phyloP scores from a whole-genome alignment of 1,140 invertebrate genomes.

The Glossosoma conforme region DNA sequence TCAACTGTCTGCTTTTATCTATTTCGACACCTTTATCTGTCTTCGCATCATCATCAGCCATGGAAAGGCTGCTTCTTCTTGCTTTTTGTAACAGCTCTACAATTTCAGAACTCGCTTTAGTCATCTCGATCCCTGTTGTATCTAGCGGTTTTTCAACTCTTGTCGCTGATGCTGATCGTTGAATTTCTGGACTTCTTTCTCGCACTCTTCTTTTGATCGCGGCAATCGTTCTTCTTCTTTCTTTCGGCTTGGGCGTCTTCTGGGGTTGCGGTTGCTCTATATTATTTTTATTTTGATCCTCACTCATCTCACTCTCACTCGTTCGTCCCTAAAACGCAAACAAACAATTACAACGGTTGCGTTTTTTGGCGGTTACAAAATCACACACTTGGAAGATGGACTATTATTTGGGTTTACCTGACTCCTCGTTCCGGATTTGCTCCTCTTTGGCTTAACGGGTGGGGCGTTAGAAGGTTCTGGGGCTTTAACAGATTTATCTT shows the following conservation, averaged over 20 bases:
- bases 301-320: constrained; percentile 54
- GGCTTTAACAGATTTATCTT: constrained; percentile 32
- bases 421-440: constrained; percentile 47
- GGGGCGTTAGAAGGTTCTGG: constrained; percentile 38
- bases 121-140: constrained; percentile 43
- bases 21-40: constrained; percentile 38
- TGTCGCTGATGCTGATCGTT: constrained; percentile 43
- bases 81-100: constrained; percentile 49
- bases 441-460: constrained; percentile 47
- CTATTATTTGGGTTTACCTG: constrained; percentile 36
- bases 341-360: constrained; percentile 7
- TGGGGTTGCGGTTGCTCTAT: constrained; percentile 29
- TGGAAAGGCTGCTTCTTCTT: constrained; percentile 45
- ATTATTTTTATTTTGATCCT: constrained; percentile 38
- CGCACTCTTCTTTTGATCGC: constrained; percentile 25
- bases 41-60: constrained; percentile 46
- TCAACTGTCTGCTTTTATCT: constrained; percentile 36
- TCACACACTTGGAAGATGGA: constrained; percentile 24
- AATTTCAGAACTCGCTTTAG: constrained; percentile 46
- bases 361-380: constrained; percentile 24
- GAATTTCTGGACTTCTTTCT: constrained; percentile 40
- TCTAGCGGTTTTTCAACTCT: constrained; percentile 39
- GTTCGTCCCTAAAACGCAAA: constrained; percentile 46
- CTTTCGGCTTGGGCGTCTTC: constrained; percentile 38
- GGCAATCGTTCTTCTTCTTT: constrained; percentile 29